Base-by-base conservation (phyloP, 2,113 vertebrate species). In the Fregata magnificens region DNA sequence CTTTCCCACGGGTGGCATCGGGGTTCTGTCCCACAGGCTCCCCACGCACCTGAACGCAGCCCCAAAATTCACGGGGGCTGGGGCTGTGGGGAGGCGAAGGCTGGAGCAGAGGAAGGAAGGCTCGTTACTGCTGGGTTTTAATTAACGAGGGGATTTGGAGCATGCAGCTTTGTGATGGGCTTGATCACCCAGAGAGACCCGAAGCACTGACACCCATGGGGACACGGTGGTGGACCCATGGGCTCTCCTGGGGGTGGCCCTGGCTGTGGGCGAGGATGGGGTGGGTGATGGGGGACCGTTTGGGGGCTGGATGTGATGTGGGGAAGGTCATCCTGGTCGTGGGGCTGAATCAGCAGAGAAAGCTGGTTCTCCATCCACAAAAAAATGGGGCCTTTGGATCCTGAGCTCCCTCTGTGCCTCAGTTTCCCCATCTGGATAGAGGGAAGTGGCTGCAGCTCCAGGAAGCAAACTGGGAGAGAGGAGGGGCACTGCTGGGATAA, bases 41-140 rank as follows among this genome's bases (percentile, higher is more conserved):
- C 74, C 24, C 34, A 8, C 13, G 0, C 2, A 2, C 12, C 44
- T n/a, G 47, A 53, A 65, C 6, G 1, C 20, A n/a, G 44, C 45
- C 73, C 34, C 53, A 10, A 26, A 52, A 49, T 44, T 36, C 2
- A 2, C 29, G 3, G 4, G 29, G 36, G 8, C 31, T 22, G 15
- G 29, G 25, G 9, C 31, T 44, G 24, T 2, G 2, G 50, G 71
- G 29, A 28, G 42, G 29, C 1, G 1, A 50, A 50, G 32, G 45
- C 47, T 62, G 65, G 65, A 53, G 28, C 1, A 1, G 65, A 62
- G 47, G 34, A 32, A 71, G 47, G 55, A 22, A 34, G 11, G 72
- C 8, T 88, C 28, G 1, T 62, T 88, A 79, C 11, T 16, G 22
- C 34, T 16, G 49, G 70, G 28, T 36, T 74, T 74, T 85, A 88